Percentiles rank a stretch among this genome's conserved stretches.
phyloP scores from a whole-genome alignment of 2,797 vertebrate genomes.

The Hapalemur alaotrensis region DNA sequence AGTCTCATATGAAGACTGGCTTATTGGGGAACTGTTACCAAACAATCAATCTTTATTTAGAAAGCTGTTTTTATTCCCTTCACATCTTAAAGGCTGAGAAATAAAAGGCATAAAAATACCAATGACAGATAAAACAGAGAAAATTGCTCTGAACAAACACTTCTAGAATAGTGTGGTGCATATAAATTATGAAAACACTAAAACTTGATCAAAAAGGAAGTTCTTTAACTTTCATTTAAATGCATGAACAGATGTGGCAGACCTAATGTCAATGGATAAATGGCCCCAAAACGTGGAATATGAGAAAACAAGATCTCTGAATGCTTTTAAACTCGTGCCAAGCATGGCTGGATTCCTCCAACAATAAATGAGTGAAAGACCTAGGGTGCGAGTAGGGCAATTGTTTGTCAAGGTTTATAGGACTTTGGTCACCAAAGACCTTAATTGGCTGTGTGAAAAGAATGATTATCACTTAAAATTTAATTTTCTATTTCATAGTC shows the following conservation, averaged over 20 bases:
- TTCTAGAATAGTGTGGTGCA: slow-evolving; percentile 58
- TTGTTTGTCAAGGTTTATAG: slow-evolving; percentile 25
- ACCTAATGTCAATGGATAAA: slow-evolving; percentile 73
- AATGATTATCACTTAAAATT: slow-evolving; percentile 14
- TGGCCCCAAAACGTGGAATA: slow-evolving; percentile 47
- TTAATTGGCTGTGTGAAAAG: background rate
- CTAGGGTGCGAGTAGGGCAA: background rate
- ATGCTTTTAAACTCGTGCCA: slow-evolving; percentile 48
- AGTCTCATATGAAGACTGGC: slow-evolving; percentile 24
- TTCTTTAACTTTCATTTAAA: slow-evolving; percentile 82
- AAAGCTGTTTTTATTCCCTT: slow-evolving; percentile 68
- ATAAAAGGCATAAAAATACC: slow-evolving; percentile 75
- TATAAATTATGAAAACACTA: slow-evolving; percentile 78
- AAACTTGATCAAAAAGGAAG: slow-evolving; percentile 71
- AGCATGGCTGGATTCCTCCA: background rate
- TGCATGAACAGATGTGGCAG: slow-evolving; percentile 75
- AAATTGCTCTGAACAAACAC: slow-evolving; percentile 71
- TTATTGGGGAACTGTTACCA: slow-evolving; percentile 66
- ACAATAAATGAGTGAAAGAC: slow-evolving; percentile 10
- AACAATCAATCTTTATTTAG: slow-evolving; percentile 76
- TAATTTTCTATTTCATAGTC: background rate
- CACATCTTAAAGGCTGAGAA: slow-evolving; percentile 65
- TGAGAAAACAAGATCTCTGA: slow-evolving; percentile 24
- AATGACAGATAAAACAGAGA: slow-evolving; percentile 75
- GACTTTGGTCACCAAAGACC: background rate